Evolutionary conservation across 2,888 invertebrate genomes (phyloP).

Genomic region (Geotrupes spiniger): DNA sequence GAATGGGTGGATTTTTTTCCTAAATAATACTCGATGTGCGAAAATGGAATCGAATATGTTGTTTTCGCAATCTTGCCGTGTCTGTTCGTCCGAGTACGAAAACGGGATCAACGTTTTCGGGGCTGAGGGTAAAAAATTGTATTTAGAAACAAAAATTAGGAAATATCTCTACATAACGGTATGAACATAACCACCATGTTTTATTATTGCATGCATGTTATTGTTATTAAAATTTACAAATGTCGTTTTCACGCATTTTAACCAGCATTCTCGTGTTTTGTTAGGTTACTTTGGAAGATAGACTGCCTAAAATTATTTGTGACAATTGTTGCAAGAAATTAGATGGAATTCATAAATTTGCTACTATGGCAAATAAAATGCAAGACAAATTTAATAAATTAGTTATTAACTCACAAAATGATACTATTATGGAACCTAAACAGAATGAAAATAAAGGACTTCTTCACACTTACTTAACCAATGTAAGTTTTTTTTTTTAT

Average conservation of each 20-base stretch:
- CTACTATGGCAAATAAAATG: conserved; percentile 61
- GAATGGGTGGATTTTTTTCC: conserved; percentile 26
- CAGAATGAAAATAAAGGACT: conserved; percentile 52
- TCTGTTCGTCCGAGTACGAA: conserved; percentile 62
- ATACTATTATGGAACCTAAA: conserved; percentile 39
- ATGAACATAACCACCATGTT: conserved; percentile 28
- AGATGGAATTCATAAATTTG: conserved; percentile 65
- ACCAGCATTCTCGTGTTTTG: conserved; percentile 26
- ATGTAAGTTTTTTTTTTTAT: conserved; percentile 42
- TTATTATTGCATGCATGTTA: not conserved
- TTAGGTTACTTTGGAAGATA: conserved; percentile 65
- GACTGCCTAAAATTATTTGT: conserved; percentile 68
- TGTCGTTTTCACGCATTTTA: not conserved
- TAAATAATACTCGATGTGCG: conserved; percentile 32
- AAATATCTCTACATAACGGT: conserved; percentile 69
- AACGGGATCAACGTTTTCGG: conserved; percentile 64
- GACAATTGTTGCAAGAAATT: conserved; percentile 62
- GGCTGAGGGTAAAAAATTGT: conserved; percentile 63
- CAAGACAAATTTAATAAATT: conserved; percentile 58
- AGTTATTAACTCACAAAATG: conserved; percentile 32
- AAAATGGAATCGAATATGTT: conserved; percentile 41
- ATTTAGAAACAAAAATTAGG: conserved; percentile 64
- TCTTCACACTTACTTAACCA: conserved; percentile 56
- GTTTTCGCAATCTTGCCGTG: conserved; percentile 54
- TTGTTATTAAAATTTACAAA: not conserved